A percentile compares a stretch with the other conserved stretches of the same genome.
Evolutionary conservation across 1,140 invertebrate genomes (phyloP).

Genomic region (Anoplophora glabripennis): DNA sequence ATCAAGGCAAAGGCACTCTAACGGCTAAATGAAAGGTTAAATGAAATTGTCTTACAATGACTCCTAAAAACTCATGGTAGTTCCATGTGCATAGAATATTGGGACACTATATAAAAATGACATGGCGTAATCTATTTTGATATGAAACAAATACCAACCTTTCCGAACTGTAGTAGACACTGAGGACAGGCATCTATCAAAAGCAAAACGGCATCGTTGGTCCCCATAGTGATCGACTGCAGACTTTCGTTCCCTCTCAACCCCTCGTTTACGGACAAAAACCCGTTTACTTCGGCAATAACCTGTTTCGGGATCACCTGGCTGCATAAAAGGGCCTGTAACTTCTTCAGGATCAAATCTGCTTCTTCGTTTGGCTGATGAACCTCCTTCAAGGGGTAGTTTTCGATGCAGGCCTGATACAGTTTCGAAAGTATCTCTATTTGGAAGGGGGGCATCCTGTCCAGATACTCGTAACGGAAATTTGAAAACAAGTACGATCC

Average conservation of each 20-base stretch:
- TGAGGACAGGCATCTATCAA: slow-evolving; percentile 57
- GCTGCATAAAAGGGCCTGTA: slow-evolving; percentile 46
- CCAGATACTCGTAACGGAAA: slow-evolving; percentile 51
- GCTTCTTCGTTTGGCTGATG: slow-evolving; percentile 32
- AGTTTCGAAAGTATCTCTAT: slow-evolving; percentile 41
- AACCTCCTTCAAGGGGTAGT: slow-evolving; percentile 18
- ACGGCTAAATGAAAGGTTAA: too few relatives aligned
- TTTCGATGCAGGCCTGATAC: slow-evolving; percentile 38
- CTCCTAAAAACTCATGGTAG: too few relatives aligned
- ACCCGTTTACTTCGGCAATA: slow-evolving; percentile 37
- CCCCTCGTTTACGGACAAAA: slow-evolving; percentile 40
- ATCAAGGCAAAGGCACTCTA: too few relatives aligned
- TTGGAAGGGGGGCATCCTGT: slow-evolving; percentile 53
- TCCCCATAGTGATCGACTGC: slow-evolving; percentile 36
- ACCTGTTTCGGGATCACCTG: slow-evolving; percentile 42
- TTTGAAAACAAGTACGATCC: slow-evolving; percentile 51
- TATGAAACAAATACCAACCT: slow-evolving; percentile 49
- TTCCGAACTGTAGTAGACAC: slow-evolving; percentile 56
- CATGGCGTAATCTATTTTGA: slow-evolving; percentile 9
- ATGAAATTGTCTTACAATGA: too few relatives aligned
- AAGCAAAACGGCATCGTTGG: slow-evolving; percentile 43
- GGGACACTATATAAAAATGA: too few relatives aligned
- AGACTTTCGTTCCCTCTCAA: slow-evolving; percentile 41
- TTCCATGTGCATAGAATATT: too few relatives aligned
- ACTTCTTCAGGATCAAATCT: slow-evolving; percentile 41